Evolutionary conservation across 1,140 invertebrate species (phyloP).

Genomic region (Ceratosolen solmsi): DNA sequence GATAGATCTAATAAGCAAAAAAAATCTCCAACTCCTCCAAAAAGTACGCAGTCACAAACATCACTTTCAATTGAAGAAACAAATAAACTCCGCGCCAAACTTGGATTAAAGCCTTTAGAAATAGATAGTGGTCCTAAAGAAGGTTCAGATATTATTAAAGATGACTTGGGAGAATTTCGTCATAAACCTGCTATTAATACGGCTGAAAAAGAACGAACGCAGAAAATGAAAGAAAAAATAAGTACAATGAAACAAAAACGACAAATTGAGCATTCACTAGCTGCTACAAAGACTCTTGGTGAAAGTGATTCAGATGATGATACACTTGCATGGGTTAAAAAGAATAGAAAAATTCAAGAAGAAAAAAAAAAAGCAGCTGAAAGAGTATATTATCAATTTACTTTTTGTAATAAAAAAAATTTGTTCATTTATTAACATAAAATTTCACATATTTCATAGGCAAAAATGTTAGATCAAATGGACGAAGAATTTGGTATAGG

Average conservation of each 20-base stretch:
- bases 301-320: constrained; percentile 86
- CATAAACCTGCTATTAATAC: constrained; percentile 93
- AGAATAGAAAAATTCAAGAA: constrained; percentile 82
- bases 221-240: constrained; percentile 89
- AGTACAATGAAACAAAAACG: constrained; percentile 85
- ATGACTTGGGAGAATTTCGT: constrained; percentile 91
- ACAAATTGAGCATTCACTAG: constrained; percentile 77
- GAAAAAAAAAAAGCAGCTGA: constrained; percentile 91
- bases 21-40: constrained; percentile 65
- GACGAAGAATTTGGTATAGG: constrained; percentile 95
- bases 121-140: constrained; percentile 73
- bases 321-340: constrained; percentile 86
- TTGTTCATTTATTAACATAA: not conserved
- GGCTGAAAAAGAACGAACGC: constrained; percentile 81
- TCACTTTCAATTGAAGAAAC: constrained; percentile 92
- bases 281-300: constrained; percentile 80
- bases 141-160: constrained; percentile 78
- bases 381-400: constrained; percentile 76
- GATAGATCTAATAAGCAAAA: constrained; percentile 34
- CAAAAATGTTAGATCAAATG: constrained; percentile 93
- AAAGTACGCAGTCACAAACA: constrained; percentile 72
- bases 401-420: not conserved
- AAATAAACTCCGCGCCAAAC: constrained; percentile 91
- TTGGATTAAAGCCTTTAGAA: constrained; percentile 94
- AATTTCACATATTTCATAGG: constrained; percentile 74